Evolutionary conservation across 2,888 invertebrate genomes (phyloP).

Genomic region (Emmelina monodactyla): DNA sequence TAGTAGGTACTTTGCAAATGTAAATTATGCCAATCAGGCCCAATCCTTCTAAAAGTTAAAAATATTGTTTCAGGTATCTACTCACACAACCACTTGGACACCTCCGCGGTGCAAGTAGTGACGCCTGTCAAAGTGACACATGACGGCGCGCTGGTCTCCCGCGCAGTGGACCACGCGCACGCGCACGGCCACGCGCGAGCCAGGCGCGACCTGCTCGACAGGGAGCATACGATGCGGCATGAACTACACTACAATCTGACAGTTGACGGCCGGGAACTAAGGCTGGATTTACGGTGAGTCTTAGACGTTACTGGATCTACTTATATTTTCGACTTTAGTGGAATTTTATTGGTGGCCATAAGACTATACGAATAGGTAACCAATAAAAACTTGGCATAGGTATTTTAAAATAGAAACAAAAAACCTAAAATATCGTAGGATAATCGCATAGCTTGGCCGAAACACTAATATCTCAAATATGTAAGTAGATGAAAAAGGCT

Average conservation of each 20-base stretch:
- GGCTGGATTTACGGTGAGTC: slow-evolving; percentile 57
- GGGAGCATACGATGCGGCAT: slow-evolving; percentile 37
- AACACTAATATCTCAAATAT: too few species aligned
- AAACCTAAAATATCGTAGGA: too few species aligned
- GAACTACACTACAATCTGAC: slow-evolving; percentile 55
- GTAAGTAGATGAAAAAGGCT: too few species aligned
- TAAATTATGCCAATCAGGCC: too few species aligned
- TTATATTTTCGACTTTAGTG: too few species aligned
- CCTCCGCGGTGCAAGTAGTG: slow-evolving; percentile 64
- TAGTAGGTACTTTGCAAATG: too few species aligned
- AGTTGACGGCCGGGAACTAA: slow-evolving; percentile 45
- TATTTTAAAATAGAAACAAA: too few species aligned
- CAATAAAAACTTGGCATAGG: too few species aligned
- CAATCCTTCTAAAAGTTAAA: not conserved
- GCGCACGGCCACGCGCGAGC: slow-evolving; percentile 57
- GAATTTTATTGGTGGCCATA: too few species aligned
- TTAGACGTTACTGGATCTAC: too few species aligned
- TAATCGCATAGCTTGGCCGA: too few species aligned
- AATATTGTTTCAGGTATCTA: slow-evolving; percentile 44
- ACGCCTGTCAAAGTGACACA: slow-evolving; percentile 69
- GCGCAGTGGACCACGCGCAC: slow-evolving; percentile 62
- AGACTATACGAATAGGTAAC: too few species aligned
- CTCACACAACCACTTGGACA: slow-evolving; percentile 53
- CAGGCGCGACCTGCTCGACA: slow-evolving; percentile 44
- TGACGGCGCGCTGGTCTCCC: slow-evolving; percentile 65